These are phyloP conservation scores for Xenopus laevis DNA, from an alignment of 2,113 vertebrate genomes.

Conservation along the genomic window DNA sequence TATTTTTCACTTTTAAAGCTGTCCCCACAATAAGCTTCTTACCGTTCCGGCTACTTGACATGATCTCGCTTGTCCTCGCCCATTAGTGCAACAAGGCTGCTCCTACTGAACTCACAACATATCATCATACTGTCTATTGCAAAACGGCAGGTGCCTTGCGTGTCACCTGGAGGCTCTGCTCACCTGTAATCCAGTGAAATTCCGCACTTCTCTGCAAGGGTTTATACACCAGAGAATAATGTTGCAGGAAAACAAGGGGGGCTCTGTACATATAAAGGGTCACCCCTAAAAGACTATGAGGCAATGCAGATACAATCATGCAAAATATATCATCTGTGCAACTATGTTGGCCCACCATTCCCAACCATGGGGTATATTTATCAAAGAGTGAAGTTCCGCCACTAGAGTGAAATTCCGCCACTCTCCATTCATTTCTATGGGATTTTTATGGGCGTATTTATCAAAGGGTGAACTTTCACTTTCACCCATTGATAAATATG, in stretches of 20 bases:
- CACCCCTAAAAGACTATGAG: neutral
- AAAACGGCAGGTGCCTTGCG: neutral
- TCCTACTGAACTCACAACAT: neutral
- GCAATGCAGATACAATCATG: too few relatives aligned
- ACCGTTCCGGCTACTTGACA: conserved; percentile 49
- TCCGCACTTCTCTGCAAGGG: neutral
- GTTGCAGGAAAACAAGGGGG: too few relatives aligned
- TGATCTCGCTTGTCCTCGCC: conserved; percentile 45
- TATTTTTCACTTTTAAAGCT: conserved; percentile 44
- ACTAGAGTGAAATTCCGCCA: too few relatives aligned
- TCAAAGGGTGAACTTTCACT: too few relatives aligned
- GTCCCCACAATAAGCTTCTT: conserved; percentile 49
- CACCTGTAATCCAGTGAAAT: neutral
- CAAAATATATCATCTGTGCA: neutral
- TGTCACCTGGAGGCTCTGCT: neutral
- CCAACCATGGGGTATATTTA: too few relatives aligned
- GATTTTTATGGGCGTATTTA: too few relatives aligned
- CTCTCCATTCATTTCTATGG: too few relatives aligned
- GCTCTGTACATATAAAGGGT: too few relatives aligned
- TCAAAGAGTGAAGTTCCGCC: too few relatives aligned
- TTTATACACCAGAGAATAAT: neutral
- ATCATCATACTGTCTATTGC: neutral
- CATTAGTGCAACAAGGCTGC: conserved; percentile 49
- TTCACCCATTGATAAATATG: too few relatives aligned
- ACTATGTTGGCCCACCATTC: too few relatives aligned